Conservation (phyloP, 2,113 vertebrate genomes). For the Spea bombifrons region DNA sequence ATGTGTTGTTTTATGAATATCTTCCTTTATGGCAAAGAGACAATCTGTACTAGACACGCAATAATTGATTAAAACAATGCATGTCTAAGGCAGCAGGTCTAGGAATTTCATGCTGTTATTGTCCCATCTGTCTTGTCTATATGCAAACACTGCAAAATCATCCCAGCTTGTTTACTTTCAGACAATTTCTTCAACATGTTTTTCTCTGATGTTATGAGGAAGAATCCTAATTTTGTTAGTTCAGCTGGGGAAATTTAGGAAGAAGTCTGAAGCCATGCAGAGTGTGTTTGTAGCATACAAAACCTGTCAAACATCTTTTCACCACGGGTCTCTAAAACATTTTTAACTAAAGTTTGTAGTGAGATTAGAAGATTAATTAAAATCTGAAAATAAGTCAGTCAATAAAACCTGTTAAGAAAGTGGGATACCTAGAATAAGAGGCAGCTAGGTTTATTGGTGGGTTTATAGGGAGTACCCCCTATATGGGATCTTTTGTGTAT, state of each 20-base stretch:
- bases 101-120: constrained; percentile 24
- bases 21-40: not conserved
- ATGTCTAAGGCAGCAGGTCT: constrained; percentile 20
- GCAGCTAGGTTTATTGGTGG: too few relatives aligned
- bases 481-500: too few relatives aligned
- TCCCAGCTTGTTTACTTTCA: constrained; percentile 29
- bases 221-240: constrained; percentile 38
- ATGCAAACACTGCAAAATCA: constrained; percentile 43
- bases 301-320: constrained; percentile 10
- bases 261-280: constrained; percentile 31
- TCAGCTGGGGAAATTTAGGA: constrained; percentile 33
- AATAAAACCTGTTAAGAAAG: too few relatives aligned
- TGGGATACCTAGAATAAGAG: too few relatives aligned
- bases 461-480: too few relatives aligned
- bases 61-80: constrained; percentile 15
- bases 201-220: constrained; percentile 31
- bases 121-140: constrained; percentile 23
- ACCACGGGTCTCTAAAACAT: not conserved
- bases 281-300: constrained; percentile 17
- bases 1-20: not conserved
- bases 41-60: constrained; percentile 3
- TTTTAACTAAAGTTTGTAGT: not conserved
- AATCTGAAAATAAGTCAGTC: too few relatives aligned
- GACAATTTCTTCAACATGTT: constrained; percentile 43
- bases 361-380: too few relatives aligned